phyloP scores from a whole-genome alignment of 2,888 invertebrate genomes.

The Ashinkailepas kermadecensis region DNA sequence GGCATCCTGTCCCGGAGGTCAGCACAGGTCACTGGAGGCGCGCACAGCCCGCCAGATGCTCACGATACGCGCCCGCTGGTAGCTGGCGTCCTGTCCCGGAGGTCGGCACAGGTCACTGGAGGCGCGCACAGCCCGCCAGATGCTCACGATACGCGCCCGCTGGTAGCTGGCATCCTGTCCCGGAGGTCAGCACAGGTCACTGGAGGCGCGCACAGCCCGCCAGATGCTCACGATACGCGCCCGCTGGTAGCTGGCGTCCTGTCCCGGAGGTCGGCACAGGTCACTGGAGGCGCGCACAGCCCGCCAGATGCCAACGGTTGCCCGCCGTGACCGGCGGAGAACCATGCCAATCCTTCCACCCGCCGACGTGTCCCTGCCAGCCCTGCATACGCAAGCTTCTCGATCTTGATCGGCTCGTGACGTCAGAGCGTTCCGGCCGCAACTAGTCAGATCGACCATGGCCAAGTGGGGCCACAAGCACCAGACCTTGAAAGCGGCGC shows the following conservation, averaged over 20 bases:
- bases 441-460: background rate
- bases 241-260: slow-evolving; percentile 7
- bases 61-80: background rate
- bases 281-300: background rate
- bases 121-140: background rate
- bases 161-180: slow-evolving; percentile 6
- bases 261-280: background rate
- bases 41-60: background rate
- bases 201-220: background rate
- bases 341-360: background rate
- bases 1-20: background rate
- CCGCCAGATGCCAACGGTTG: background rate
- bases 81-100: background rate
- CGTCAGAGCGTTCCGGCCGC: background rate
- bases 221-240: background rate
- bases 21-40: background rate
- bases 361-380: background rate
- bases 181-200: background rate
- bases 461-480: too few species aligned
- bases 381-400: background rate
- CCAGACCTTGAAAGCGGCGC: too few species aligned
- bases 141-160: background rate
- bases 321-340: background rate
- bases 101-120: background rate
- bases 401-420: too few species aligned